Conservation (phyloP, 2,113 vertebrate genomes). For the Mesoclemmys tuberculata region DNA sequence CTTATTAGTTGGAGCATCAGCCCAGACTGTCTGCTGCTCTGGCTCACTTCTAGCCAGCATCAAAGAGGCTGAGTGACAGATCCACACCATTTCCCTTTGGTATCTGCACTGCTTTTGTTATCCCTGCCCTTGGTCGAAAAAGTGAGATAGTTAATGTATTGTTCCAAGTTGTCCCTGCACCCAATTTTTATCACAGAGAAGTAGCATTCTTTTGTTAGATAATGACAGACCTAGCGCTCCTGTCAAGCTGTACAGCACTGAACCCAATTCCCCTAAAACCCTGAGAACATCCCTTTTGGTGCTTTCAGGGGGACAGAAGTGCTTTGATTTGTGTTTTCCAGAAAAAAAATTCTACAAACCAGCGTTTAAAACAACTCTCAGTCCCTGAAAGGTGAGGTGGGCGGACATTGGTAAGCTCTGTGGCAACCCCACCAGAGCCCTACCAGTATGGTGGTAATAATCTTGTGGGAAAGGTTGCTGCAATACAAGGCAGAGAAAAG, state of each 20-base stretch:
- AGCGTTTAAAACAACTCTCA: neutral
- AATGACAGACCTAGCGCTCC: neutral
- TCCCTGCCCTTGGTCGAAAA: slow-evolving; percentile 26
- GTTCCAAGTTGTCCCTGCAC: neutral
- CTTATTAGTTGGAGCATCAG: slow-evolving; percentile 42
- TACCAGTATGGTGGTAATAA: rapidly evolving
- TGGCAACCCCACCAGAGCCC: neutral
- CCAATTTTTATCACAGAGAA: neutral
- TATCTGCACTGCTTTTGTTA: slow-evolving; percentile 1
- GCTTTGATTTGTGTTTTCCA: slow-evolving; percentile 24
- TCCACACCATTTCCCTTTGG: slow-evolving; percentile 46
- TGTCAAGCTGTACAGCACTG: neutral
- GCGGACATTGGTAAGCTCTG: neutral
- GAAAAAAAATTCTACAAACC: neutral
- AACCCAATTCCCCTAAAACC: neutral
- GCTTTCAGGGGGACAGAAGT: slow-evolving; percentile 11
- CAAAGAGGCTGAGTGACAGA: slow-evolving; percentile 46
- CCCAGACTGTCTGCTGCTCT: slow-evolving; percentile 47
- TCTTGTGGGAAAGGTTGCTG: neutral
- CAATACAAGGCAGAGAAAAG: neutral
- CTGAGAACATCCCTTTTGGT: neutral
- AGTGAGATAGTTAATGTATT: slow-evolving; percentile 10
- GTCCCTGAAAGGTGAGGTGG: neutral
- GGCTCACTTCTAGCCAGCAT: slow-evolving; percentile 54
- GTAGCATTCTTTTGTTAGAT: neutral